These are phyloP conservation scores for Psilopsiagon aymara DNA, from an alignment of 2,113 vertebrate species.

Conservation along the genomic window DNA sequence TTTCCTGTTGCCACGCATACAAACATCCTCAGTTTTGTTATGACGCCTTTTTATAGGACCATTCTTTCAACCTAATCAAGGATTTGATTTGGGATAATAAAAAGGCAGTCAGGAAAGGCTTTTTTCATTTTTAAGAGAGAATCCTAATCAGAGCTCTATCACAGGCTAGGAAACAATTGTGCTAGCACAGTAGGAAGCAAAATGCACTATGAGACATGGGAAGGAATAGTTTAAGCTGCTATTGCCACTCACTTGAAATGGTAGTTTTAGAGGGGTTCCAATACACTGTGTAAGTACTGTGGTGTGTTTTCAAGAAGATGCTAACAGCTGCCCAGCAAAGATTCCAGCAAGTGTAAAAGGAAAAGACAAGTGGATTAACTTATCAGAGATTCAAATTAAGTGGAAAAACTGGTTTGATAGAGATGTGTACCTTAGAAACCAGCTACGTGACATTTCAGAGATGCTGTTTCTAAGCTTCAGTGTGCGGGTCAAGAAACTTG, in stretches of 20 bases:
- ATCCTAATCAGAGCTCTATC: not conserved
- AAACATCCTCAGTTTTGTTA: not conserved
- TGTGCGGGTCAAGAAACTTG: conserved; percentile 65
- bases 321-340: conserved; percentile 51
- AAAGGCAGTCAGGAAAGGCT: not conserved
- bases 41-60: not conserved
- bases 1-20: not conserved
- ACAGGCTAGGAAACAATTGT: not conserved
- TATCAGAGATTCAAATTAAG: conserved; percentile 23
- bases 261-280: conserved; percentile 4
- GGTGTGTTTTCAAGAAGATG: conserved; percentile 42
- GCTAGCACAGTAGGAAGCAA: not conserved
- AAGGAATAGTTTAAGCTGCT: not conserved
- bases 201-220: not conserved
- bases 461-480: conserved; percentile 41
- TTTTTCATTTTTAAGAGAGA: not conserved
- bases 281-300: conserved; percentile 1
- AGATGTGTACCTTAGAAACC: not conserved
- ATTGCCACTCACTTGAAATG: not conserved
- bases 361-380: conserved; percentile 36
- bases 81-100: conserved; percentile 12
- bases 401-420: not conserved
- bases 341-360: conserved; percentile 27
- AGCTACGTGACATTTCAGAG: not conserved
- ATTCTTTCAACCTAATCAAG: not conserved